Evolutionary conservation across 2,113 vertebrate species (phyloP), one percentile per base, ranked within the genome.

Genomic region (Hyaena hyaena): DNA sequence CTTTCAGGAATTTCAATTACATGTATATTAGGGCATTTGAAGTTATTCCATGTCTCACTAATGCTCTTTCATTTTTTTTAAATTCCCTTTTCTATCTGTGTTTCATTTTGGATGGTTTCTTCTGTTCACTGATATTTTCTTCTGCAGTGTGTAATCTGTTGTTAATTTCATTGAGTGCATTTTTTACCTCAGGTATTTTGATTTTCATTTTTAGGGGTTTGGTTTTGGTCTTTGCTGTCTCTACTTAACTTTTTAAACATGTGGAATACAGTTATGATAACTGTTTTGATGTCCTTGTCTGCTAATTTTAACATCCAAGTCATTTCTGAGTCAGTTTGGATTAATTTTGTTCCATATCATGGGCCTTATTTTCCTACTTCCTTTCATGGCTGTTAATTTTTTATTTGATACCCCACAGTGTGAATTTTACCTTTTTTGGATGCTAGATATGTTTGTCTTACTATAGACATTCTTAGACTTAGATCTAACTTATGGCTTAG

Each of bases 181-280:
- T 73, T 97, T 94, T 92, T 76, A 68, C 61, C 17, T 74, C 50
- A 69, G 23, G 35, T 69, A 73, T 61, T 92, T 88, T 26, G n/a
- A 16, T 82, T 93, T 93, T 76, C 16, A 76, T 55, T 97, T 90
- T 81, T 7, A 31, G 6, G 26, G 61, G 31, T 81, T 89, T 95
- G 50, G 83, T 80, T 83, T 88, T 33, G 0, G 7, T 82, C 26
- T 69, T 74, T 39, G 3, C 33, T 81, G 31, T 50, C 12, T 79
- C 14, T 73, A 50, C 50, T 53, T 79, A 77, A 73, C 48, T 95
- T 97, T 86, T 71, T 45, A 50, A 83, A 80, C 21, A 58, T 9
- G 3, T 39, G 0, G 23, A 91, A 53, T 63, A 63, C 3, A 68
- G 5, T 68, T 85, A 63, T 87, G 86, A 71, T 77, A 87, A 76